These are phyloP conservation scores for Sebastes aleutianus DNA, from an alignment of 2,797 vertebrate species.

Conservation along the genomic window DNA sequence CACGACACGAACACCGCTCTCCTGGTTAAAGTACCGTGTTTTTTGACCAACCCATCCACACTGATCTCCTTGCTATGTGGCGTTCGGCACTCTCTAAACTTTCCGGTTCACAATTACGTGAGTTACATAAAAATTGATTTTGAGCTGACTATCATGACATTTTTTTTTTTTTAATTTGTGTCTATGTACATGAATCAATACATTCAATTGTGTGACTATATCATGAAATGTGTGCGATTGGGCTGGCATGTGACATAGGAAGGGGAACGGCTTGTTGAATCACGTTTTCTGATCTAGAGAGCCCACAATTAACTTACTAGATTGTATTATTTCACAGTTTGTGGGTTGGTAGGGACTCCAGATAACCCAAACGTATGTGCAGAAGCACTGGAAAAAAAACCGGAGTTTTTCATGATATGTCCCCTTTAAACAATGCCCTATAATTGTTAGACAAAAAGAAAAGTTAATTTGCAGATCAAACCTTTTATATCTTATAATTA, in stretches of 20 bases:
- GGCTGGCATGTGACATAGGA: neutral
- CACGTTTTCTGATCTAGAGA: neutral
- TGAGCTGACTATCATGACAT: too few relatives aligned
- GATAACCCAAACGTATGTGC: neutral
- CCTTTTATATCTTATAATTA: constrained; percentile 17
- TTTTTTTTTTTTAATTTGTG: too few relatives aligned
- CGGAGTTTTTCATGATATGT: neutral
- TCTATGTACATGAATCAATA: too few relatives aligned
- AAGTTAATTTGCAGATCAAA: constrained; percentile 34
- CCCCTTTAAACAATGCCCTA: neutral
- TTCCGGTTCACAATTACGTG: too few relatives aligned
- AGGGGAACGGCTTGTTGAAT: neutral
- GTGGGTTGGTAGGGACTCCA: neutral
- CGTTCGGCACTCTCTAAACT: too few relatives aligned
- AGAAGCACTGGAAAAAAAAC: neutral
- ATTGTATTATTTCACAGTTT: neutral
- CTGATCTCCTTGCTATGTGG: too few relatives aligned
- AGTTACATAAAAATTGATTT: too few relatives aligned
- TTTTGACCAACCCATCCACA: too few relatives aligned
- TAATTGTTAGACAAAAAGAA: constrained; percentile 9
- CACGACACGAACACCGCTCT: too few relatives aligned
- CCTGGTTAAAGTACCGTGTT: too few relatives aligned
- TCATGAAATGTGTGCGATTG: too few relatives aligned
- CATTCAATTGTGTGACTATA: too few relatives aligned
- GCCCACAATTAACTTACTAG: neutral